These are phyloP conservation scores for Teleopsis dalmanni DNA, from an alignment of 1,140 invertebrate genomes.

Conservation along the genomic window DNA sequence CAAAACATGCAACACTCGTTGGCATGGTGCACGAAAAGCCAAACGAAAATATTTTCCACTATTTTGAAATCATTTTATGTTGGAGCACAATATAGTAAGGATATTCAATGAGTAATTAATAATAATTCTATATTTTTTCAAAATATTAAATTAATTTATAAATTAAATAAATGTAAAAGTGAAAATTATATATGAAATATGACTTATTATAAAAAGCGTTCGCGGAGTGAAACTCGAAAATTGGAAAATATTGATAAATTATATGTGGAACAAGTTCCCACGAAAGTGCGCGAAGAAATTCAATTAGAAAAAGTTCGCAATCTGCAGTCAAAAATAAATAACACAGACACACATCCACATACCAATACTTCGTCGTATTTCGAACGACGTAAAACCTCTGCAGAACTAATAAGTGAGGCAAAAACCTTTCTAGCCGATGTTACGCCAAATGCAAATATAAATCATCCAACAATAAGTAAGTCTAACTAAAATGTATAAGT, in stretches of 20 bases:
- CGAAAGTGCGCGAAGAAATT: not conserved
- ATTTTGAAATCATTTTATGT: slow-evolving; percentile 3
- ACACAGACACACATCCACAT: not conserved
- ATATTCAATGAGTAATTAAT: not conserved
- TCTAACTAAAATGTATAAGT: not conserved
- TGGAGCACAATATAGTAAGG: slow-evolving; percentile 1
- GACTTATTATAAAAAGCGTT: slow-evolving; percentile 15
- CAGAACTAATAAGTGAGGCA: slow-evolving; percentile 73
- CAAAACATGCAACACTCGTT: slow-evolving; percentile 18
- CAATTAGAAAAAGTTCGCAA: slow-evolving; percentile 2
- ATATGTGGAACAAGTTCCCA: too few relatives aligned
- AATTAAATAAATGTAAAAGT: not conserved
- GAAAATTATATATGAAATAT: not conserved
- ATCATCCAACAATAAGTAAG: not conserved
- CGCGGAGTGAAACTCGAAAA: slow-evolving; percentile 32
- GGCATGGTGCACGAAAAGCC: slow-evolving; percentile 39
- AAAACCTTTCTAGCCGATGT: slow-evolving; percentile 28
- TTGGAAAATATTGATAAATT: slow-evolving; percentile 11
- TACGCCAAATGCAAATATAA: not conserved
- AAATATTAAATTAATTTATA: not conserved
- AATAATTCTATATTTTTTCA: not conserved
- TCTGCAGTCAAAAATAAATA: slow-evolving; percentile 2
- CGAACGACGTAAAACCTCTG: slow-evolving; percentile 55
- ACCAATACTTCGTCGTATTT: slow-evolving; percentile 10
- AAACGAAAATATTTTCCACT: slow-evolving; percentile 27